Conservation (phyloP, 2,888 invertebrate species). For the Leptopilina syphax region DNA sequence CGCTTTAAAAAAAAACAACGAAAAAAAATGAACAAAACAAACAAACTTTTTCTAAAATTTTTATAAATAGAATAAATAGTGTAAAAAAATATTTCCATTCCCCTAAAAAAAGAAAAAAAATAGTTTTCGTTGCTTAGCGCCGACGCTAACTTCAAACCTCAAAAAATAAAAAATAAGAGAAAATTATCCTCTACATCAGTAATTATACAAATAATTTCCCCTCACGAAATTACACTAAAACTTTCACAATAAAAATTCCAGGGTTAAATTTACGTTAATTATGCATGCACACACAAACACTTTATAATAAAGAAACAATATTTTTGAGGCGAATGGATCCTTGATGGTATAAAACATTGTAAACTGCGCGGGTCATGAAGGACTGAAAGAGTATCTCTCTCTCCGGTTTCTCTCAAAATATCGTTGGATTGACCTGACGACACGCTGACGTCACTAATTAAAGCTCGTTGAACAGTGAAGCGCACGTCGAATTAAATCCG, state of each 20-base stretch:
- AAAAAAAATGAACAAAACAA: too few species aligned
- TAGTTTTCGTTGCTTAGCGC: too few species aligned
- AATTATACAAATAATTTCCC: slow-evolving; percentile 7
- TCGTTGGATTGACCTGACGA: slow-evolving; percentile 74
- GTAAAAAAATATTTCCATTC: too few species aligned
- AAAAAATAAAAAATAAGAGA: too few species aligned
- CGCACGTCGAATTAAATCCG: slow-evolving; percentile 48
- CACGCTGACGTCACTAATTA: slow-evolving; percentile 76
- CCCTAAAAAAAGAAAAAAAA: too few species aligned
- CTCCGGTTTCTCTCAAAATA: slow-evolving; percentile 70
- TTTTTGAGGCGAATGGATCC: not conserved
- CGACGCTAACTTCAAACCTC: too few species aligned
- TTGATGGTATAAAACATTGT: slow-evolving; percentile 47
- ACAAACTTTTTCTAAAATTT: too few species aligned
- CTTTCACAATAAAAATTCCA: slow-evolving; percentile 22
- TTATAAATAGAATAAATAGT: too few species aligned
- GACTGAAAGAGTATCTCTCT: slow-evolving; percentile 64
- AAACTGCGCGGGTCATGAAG: slow-evolving; percentile 57
- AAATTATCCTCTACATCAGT: too few species aligned
- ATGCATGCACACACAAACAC: not conserved
- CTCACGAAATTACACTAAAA: not conserved
- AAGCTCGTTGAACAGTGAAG: slow-evolving; percentile 67
- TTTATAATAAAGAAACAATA: slow-evolving; percentile 15
- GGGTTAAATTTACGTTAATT: slow-evolving; percentile 26
- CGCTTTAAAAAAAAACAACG: too few species aligned